phyloP scores from a whole-genome alignment of 1,140 invertebrate species.

The Heliconius himera region DNA sequence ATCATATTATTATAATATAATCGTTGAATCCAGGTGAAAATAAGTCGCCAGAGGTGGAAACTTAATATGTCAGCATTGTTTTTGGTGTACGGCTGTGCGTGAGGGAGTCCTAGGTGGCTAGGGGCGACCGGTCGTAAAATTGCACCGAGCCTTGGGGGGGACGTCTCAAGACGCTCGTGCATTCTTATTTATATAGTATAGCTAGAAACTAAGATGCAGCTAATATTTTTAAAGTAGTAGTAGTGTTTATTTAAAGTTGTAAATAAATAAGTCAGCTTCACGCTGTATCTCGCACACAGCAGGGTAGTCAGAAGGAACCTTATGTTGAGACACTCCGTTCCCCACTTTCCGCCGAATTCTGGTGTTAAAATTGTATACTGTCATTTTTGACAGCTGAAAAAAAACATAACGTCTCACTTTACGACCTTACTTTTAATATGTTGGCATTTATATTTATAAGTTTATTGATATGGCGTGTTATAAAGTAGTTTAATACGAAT shows the following conservation, averaged over 20 bases:
- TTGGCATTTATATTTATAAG: not conserved
- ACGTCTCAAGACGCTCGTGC: slow-evolving; percentile 77
- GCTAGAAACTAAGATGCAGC: slow-evolving; percentile 20
- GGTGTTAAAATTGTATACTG: too few species aligned
- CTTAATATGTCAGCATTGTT: slow-evolving; percentile 50
- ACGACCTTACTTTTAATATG: not conserved
- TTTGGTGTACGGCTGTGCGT: slow-evolving; percentile 52
- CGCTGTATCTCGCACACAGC: too few species aligned
- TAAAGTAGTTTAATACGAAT: too few species aligned
- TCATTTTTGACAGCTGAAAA: too few species aligned
- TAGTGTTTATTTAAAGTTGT: too few species aligned
- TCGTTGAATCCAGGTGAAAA: slow-evolving; percentile 7
- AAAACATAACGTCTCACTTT: too few species aligned
- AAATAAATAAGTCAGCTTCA: too few species aligned
- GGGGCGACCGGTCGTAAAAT: slow-evolving; percentile 76
- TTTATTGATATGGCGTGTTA: not conserved
- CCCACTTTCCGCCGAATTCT: too few species aligned
- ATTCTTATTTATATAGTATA: slow-evolving; percentile 68
- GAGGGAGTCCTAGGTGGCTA: slow-evolving; percentile 48
- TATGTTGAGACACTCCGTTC: too few species aligned
- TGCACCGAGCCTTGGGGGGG: slow-evolving; percentile 70
- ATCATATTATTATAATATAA: not conserved
- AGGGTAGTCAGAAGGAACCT: too few species aligned
- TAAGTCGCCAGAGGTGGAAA: slow-evolving; percentile 27
- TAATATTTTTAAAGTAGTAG: not conserved